Evolutionary conservation across 2,797 vertebrate species (phyloP).

Genomic region (Melanotaenia pygmaea): DNA sequence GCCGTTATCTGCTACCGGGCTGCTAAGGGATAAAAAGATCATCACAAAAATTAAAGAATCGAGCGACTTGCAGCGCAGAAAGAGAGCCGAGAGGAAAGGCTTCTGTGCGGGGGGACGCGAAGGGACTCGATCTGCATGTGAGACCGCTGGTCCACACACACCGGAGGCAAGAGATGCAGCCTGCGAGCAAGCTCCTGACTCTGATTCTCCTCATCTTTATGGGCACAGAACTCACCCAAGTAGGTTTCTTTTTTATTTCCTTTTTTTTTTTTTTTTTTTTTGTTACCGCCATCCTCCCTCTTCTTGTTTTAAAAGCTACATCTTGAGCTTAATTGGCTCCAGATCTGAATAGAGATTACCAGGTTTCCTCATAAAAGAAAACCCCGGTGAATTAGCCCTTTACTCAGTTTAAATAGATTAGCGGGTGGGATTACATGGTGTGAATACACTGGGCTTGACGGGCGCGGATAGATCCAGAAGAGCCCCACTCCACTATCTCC

Average conservation of each 20-base stretch:
- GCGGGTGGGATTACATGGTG: constrained; percentile 76
- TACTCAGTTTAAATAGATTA: constrained; percentile 71
- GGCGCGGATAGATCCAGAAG: constrained; percentile 55
- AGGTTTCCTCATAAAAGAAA: constrained; percentile 33
- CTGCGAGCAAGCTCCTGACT: constrained; percentile 92
- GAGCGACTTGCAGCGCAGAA: constrained; percentile 43
- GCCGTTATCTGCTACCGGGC: constrained; percentile 81
- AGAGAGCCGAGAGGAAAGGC: constrained; percentile 64
- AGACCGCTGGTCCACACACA: constrained; percentile 84
- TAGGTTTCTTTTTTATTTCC: constrained; percentile 76
- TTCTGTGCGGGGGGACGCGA: constrained; percentile 66
- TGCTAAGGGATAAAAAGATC: constrained; percentile 76
- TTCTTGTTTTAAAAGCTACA: constrained; percentile 13
- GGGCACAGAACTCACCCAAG: constrained; percentile 98
- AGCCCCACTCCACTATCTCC: constrained; percentile 33
- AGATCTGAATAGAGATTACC: constrained; percentile 58
- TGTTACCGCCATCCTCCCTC: constrained; percentile 77
- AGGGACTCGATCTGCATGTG: constrained; percentile 85
- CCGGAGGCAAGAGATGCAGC: constrained; percentile 91
- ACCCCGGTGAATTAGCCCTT: constrained; percentile 65
- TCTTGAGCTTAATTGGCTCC: constrained; percentile 55
- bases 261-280: constrained; percentile 31
- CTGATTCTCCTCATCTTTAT: constrained; percentile 94
- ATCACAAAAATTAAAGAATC: constrained; percentile 3
- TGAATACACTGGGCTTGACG: constrained; percentile 62